Conservation (phyloP, 2,113 vertebrate genomes). For the Scomber colias region DNA sequence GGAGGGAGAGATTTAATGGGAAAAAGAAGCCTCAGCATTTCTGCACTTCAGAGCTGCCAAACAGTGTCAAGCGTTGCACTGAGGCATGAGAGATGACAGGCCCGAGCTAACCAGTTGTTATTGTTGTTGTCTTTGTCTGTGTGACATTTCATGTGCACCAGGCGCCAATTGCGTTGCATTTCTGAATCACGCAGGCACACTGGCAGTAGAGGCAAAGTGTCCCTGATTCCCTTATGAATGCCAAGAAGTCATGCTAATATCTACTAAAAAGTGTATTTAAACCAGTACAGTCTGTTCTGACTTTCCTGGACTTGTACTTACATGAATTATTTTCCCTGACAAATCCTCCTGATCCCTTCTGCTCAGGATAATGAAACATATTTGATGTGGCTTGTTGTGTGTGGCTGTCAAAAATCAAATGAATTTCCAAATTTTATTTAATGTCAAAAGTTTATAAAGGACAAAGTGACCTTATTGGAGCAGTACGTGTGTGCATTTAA, state of each 20-base stretch:
- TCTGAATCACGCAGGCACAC: conserved; percentile 27
- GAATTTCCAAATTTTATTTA: conserved; percentile 41
- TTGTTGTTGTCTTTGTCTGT: conserved; percentile 37
- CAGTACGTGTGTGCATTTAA: conserved; percentile 21
- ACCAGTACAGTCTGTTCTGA: conserved; percentile 2
- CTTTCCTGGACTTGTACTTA: neutral
- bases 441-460: conserved; percentile 59
- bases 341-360: neutral
- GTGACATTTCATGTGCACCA: conserved; percentile 56
- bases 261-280: conserved; percentile 20
- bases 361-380: neutral
- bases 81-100: conserved; percentile 39
- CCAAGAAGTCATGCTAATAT: conserved; percentile 3
- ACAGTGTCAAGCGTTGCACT: conserved; percentile 10
- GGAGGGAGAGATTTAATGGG: conserved; percentile 11
- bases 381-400: neutral
- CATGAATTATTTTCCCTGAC: neutral
- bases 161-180: conserved; percentile 53
- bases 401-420: conserved; percentile 13
- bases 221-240: neutral
- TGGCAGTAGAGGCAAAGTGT: conserved; percentile 18
- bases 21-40: conserved; percentile 2
- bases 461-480: conserved; percentile 52
- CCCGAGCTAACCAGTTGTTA: conserved; percentile 33
- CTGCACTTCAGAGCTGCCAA: conserved; percentile 28